These are phyloP conservation scores for Empidonax alnorum DNA, from an alignment of 2,113 vertebrate genomes.

Conservation along the genomic window DNA sequence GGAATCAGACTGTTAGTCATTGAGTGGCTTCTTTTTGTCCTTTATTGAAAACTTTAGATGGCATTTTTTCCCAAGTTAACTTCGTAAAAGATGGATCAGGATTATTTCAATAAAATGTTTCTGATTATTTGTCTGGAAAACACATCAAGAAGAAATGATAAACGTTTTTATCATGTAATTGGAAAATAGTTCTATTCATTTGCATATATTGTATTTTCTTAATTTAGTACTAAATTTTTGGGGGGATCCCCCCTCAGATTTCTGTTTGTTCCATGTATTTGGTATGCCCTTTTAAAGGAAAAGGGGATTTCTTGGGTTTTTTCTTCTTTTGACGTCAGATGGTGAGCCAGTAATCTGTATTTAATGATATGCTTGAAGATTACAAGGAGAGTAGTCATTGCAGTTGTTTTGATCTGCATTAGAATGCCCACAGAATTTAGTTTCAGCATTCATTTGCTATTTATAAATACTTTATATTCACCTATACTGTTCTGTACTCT, in stretches of 20 bases:
- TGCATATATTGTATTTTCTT: neutral
- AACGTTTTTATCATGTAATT: neutral
- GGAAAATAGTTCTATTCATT: neutral
- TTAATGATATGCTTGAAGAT: conserved; percentile 22
- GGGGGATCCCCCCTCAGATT: neutral
- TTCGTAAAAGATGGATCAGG: neutral
- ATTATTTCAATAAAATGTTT: neutral
- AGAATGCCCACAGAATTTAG: neutral
- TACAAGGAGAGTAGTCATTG: neutral
- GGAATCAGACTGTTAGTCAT: neutral
- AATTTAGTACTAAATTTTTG: neutral
- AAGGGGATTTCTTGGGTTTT: neutral
- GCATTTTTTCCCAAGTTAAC: neutral
- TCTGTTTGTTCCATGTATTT: neutral
- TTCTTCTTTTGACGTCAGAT: neutral
- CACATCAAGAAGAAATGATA: neutral
- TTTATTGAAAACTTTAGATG: neutral
- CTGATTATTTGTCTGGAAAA: neutral
- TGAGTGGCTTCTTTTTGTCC: neutral
- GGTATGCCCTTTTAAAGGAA: neutral
- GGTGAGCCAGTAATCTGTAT: neutral
- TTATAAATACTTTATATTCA: conserved; percentile 12
- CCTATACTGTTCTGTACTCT: neutral
- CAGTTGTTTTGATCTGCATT: conserved; percentile 4
- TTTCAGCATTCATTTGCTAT: neutral